phyloP scores from a whole-genome alignment of 2,888 invertebrate species.

The Dolomedes plantarius region DNA sequence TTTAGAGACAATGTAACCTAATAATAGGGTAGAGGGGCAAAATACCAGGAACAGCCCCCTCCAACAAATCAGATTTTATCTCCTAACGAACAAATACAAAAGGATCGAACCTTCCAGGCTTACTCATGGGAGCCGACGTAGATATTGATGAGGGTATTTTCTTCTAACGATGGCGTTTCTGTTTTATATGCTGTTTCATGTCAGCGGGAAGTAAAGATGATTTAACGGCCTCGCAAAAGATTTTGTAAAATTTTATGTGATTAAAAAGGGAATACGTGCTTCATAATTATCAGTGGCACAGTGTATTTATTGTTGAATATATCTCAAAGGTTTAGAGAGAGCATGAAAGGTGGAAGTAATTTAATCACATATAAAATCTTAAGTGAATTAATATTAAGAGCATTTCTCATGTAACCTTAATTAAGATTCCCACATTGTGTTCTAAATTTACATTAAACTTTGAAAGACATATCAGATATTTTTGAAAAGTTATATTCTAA shows the following conservation, averaged over 20 bases:
- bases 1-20: background rate
- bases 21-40: background rate
- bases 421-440: no score
- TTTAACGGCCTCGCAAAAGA: background rate
- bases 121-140: background rate
- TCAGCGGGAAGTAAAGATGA: background rate
- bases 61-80: constrained; percentile 14
- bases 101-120: background rate
- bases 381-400: no score
- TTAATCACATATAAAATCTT: no score
- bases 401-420: no score
- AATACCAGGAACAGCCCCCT: background rate
- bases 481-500: no score
- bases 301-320: no score
- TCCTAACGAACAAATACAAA: constrained; percentile 16
- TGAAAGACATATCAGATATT: no score
- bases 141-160: constrained; percentile 12
- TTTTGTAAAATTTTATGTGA: background rate
- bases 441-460: no score
- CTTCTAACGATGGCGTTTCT: background rate
- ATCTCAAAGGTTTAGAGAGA: no score
- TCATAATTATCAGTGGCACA: no score
- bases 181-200: background rate
- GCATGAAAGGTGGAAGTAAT: no score
- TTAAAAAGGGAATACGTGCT: no score